A percentile compares a stretch with the other conserved stretches of the same genome.
phyloP scores from a whole-genome alignment of 1,140 invertebrate genomes.

The Rhizoglyphus robini region DNA sequence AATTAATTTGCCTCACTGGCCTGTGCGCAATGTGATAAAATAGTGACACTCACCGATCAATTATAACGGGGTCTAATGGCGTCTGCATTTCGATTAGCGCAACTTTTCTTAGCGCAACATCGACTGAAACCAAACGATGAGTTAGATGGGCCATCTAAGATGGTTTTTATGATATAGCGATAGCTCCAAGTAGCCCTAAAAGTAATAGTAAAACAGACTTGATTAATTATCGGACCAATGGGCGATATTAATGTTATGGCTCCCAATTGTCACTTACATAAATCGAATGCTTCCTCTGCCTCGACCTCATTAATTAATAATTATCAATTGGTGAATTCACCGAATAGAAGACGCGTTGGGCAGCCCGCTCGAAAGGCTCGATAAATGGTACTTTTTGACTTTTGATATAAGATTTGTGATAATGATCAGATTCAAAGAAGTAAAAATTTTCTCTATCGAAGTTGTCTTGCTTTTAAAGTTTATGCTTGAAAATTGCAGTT shows the following conservation, averaged over 20 bases:
- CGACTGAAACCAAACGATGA: conserved; percentile 53
- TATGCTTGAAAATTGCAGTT: no score
- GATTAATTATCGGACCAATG: not conserved
- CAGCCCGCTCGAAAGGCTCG: no score
- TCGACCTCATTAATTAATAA: not conserved
- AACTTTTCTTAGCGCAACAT: conserved; percentile 99
- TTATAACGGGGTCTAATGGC: conserved; percentile 98
- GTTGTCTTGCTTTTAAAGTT: no score
- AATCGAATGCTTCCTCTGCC: not conserved
- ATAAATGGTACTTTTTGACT: no score
- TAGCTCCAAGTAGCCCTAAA: not conserved
- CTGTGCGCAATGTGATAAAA: conserved; percentile 7
- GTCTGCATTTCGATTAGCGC: conserved; percentile 99
- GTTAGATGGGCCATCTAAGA: not conserved
- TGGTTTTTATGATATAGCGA: not conserved
- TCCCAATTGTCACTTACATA: conserved; percentile 12
- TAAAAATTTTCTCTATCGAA: no score
- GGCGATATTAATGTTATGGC: not conserved
- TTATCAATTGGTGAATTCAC: no score
- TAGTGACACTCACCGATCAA: conserved; percentile 81
- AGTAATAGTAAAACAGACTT: not conserved
- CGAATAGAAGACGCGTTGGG: no score
- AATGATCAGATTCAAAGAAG: no score
- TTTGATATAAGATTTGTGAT: no score
- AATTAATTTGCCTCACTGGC: no score